These are phyloP conservation scores for Lagenorhynchus albirostris DNA, from an alignment of 2,113 vertebrate species.

Conservation along the genomic window DNA sequence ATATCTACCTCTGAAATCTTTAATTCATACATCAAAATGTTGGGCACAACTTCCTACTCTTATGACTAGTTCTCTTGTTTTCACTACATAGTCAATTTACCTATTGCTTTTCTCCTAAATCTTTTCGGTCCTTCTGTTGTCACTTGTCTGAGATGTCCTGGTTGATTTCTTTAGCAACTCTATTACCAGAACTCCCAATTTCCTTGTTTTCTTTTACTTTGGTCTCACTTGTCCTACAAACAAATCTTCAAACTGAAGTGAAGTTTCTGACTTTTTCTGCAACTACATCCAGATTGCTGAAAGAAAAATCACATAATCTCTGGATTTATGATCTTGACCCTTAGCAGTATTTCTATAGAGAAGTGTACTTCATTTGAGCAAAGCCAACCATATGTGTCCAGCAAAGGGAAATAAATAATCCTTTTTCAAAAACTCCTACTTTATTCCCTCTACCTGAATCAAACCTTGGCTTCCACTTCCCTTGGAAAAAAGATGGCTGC, in stretches of 20 bases:
- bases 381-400: neutral
- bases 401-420: neutral
- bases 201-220: neutral
- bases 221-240: neutral
- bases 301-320: neutral
- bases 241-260: neutral
- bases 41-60: neutral
- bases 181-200: neutral
- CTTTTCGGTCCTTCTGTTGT: neutral
- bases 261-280: neutral
- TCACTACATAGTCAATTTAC: neutral
- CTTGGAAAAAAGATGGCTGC: neutral
- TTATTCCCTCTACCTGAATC: neutral
- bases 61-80: neutral
- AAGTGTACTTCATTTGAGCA: neutral
- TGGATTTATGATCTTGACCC: neutral
- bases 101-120: neutral
- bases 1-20: neutral
- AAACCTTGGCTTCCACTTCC: neutral
- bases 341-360: neutral
- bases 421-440: neutral
- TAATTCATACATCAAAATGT: neutral
- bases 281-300: neutral
- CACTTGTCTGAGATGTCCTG: neutral
- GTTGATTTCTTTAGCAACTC: neutral